Percentiles rank a stretch among this genome's conserved stretches.
Conservation (phyloP, 2,113 vertebrate genomes). For the Scortum barcoo region DNA sequence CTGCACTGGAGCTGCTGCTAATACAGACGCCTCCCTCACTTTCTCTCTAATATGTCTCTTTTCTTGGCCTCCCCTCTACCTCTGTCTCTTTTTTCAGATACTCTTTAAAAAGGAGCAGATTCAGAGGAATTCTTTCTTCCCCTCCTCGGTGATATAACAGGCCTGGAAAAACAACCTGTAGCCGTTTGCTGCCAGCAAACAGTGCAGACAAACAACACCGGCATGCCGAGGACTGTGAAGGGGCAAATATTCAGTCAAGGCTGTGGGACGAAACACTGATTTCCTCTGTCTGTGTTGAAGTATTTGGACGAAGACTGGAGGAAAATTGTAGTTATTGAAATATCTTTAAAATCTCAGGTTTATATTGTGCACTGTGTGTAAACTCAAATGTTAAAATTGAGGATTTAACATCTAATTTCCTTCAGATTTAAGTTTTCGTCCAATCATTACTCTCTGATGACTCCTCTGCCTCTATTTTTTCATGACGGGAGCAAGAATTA, state of each 20-base stretch:
- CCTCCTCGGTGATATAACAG: slow-evolving; percentile 65
- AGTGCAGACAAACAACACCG: slow-evolving; percentile 44
- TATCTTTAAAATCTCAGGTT: background rate
- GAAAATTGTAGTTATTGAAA: slow-evolving; percentile 1
- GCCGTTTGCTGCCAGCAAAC: slow-evolving; percentile 39
- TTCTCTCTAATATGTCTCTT: background rate
- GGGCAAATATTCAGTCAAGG: background rate
- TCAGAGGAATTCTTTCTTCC: slow-evolving; percentile 58
- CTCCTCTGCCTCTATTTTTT: background rate
- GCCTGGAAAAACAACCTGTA: slow-evolving; percentile 56
- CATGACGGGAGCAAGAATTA: no score
- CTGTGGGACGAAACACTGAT: slow-evolving; percentile 15
- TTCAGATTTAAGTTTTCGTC: background rate
- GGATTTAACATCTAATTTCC: background rate
- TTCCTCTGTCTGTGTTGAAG: slow-evolving; percentile 25
- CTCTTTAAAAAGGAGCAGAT: slow-evolving; percentile 48
- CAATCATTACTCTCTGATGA: background rate
- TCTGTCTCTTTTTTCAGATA: slow-evolving; percentile 37
- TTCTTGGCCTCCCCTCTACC: background rate
- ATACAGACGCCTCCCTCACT: slow-evolving; percentile 14
- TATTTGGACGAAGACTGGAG: background rate
- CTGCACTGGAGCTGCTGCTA: slow-evolving; percentile 24
- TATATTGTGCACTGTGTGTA: background rate
- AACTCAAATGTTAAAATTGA: background rate
- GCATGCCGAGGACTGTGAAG: background rate